Base-by-base conservation (phyloP, 2,113 vertebrate species). In the Pithys albifrons region DNA sequence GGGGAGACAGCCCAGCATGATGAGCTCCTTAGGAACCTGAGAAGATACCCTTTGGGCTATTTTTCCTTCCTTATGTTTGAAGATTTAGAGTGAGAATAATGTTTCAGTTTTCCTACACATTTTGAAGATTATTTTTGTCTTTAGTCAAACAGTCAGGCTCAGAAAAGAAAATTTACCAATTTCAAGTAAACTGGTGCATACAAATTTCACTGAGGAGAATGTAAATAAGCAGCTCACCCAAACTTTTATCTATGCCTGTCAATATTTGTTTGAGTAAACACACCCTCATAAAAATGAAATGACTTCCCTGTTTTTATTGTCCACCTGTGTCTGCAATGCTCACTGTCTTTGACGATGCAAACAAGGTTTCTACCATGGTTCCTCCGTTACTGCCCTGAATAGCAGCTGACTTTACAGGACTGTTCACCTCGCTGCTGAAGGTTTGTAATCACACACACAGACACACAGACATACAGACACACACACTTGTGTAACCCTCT, bases 401-500 rank as follows among this genome's bases (percentile, higher is more conserved):
- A 75, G 61, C 52, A 41, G 33, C 23, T 37, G 33, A 19, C 61
- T 58, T 77, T 9, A 15, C 31, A 35, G 57, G n/a, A 18, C 45
- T 24, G 25, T 35, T 81, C 27, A 28, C 27, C 28, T 74, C 0
- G 0, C 37, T 77, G 39, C 20, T 16, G 37, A 52, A 43, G 35
- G 19, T 7, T 58, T 18, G 17, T 41, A 41, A 41, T 13, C 41
- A 41, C 41, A 41, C 41, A 41, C 41, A 41, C 41, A 41, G 39
- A 41, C 39, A 41, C 11, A 12, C 39, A 43, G 41, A 15, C 41
- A 43, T 8, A 29, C 16, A 39, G 10, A 3, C 1, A 1, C 10
- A 15, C 3, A 4, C 0, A 0, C 39, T 24, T 39, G 17, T 39
- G 18, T 72, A 41, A 37, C 28, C 31, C 31, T 15, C 5, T 31